These are phyloP conservation scores for Sarcophaga variegata DNA, from an alignment of 2,888 invertebrate genomes.

Conservation along the genomic window DNA sequence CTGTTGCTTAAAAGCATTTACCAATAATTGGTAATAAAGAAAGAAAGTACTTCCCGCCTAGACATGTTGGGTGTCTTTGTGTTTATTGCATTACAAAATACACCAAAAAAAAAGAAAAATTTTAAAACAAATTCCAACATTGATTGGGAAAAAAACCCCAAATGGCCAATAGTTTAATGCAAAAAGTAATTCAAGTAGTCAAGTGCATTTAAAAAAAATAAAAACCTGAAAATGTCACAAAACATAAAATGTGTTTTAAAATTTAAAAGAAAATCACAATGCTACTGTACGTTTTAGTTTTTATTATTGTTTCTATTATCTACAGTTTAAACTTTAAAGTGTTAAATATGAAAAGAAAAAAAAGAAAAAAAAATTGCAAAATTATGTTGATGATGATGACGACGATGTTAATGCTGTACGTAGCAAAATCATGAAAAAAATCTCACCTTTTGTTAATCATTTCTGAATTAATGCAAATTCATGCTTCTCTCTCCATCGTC, in stretches of 20 bases:
- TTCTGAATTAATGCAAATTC: constrained; percentile 39
- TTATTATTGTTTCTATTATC: background rate
- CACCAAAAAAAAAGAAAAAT: background rate
- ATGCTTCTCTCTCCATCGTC: constrained; percentile 1
- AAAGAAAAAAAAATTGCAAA: background rate
- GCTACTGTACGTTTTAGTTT: too few species aligned
- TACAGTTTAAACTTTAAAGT: constrained; percentile 23
- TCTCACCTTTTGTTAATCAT: constrained; percentile 29
- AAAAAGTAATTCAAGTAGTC: constrained; percentile 24
- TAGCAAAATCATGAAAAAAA: constrained; percentile 7
- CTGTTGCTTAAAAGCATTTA: background rate
- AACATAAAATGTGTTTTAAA: constrained; percentile 51
- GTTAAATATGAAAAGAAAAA: constrained; percentile 1
- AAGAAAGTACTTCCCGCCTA: constrained; percentile 66
- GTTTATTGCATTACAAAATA: background rate
- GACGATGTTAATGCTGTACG: background rate
- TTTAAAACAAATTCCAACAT: background rate
- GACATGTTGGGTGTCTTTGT: constrained; percentile 48
- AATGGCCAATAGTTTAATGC: background rate
- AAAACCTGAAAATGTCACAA: constrained; percentile 52
- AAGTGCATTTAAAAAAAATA: constrained; percentile 10
- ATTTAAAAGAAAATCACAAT: background rate
- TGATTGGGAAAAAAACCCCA: background rate
- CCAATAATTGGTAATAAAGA: constrained; percentile 59
- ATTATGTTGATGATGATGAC: background rate